Conservation (phyloP, 1,140 invertebrate species). For the Galleria mellonella region DNA sequence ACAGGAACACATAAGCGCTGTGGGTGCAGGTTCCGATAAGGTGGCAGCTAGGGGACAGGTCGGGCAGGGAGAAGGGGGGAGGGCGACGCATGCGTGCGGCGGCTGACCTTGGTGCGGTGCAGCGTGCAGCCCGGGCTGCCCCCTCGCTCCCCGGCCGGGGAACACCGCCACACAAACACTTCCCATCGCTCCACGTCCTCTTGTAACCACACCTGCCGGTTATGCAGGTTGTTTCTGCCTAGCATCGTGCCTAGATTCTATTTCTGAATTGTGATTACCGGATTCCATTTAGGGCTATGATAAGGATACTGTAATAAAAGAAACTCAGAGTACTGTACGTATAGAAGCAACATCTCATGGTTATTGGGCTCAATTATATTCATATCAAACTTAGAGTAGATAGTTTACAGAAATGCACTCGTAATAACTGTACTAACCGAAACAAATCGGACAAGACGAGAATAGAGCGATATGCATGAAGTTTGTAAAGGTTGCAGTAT, state of each 20-base stretch:
- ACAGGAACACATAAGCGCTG: constrained; percentile 43
- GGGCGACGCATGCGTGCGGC: constrained; percentile 53
- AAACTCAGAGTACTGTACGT: too few relatives aligned
- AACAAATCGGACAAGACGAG: too few relatives aligned
- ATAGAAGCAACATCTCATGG: too few relatives aligned
- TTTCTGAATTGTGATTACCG: constrained; percentile 24
- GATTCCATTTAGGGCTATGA: too few relatives aligned
- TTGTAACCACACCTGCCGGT: constrained; percentile 57
- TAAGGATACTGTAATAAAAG: too few relatives aligned
- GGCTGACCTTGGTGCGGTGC: constrained; percentile 63
- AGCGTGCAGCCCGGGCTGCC: constrained; percentile 42
- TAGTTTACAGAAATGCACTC: too few relatives aligned
- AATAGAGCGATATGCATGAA: background rate
- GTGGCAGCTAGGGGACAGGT: constrained; percentile 15
- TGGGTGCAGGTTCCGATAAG: constrained; percentile 40
- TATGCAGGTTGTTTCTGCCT: constrained; percentile 52
- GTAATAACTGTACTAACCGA: too few relatives aligned
- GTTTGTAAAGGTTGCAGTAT: background rate
- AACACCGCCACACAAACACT: constrained; percentile 30
- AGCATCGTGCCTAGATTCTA: constrained; percentile 54
- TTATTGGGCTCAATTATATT: too few relatives aligned
- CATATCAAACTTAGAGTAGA: too few relatives aligned
- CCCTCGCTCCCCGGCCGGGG: constrained; percentile 12
- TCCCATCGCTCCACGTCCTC: constrained; percentile 33
- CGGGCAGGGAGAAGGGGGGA: constrained; percentile 10